A percentile compares a stretch with the other conserved stretches of the same genome.
Evolutionary conservation across 2,888 invertebrate species (phyloP).

Genomic region (Aporophyla nigra): DNA sequence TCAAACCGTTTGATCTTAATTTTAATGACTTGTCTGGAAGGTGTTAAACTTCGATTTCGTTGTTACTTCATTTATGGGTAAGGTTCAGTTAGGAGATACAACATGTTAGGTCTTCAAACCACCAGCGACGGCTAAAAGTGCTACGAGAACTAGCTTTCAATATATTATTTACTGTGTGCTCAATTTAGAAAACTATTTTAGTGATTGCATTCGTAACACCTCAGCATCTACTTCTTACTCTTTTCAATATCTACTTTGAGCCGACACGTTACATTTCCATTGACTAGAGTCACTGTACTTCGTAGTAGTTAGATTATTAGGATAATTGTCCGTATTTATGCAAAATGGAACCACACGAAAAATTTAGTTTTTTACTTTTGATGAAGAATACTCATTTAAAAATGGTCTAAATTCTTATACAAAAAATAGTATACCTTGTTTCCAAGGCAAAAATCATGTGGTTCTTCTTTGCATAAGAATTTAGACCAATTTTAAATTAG

Average conservation of each 20-base stretch:
- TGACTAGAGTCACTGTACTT: no score
- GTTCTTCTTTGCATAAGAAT: no score
- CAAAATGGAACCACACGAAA: no score
- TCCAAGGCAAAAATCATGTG: no score
- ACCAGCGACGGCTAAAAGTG: not conserved
- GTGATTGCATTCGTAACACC: not conserved
- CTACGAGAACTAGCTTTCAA: not conserved
- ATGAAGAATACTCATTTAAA: no score
- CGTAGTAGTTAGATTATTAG: no score
- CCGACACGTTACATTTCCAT: not conserved
- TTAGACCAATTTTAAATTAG: no score
- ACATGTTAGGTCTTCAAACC: not conserved
- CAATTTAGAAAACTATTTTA: not conserved
- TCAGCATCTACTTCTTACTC: not conserved
- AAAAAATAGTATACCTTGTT: no score
- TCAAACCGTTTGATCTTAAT: slow-evolving; percentile 33
- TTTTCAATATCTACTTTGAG: not conserved
- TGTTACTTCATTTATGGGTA: not conserved
- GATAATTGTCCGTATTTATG: no score
- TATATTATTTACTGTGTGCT: not conserved
- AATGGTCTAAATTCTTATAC: no score
- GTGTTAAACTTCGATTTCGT: slow-evolving; percentile 18
- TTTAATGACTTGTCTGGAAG: slow-evolving; percentile 47
- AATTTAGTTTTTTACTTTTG: no score
- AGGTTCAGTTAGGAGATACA: no score